phyloP scores from a whole-genome alignment of 2,113 vertebrate species.

The Ploceus nigricollis region DNA sequence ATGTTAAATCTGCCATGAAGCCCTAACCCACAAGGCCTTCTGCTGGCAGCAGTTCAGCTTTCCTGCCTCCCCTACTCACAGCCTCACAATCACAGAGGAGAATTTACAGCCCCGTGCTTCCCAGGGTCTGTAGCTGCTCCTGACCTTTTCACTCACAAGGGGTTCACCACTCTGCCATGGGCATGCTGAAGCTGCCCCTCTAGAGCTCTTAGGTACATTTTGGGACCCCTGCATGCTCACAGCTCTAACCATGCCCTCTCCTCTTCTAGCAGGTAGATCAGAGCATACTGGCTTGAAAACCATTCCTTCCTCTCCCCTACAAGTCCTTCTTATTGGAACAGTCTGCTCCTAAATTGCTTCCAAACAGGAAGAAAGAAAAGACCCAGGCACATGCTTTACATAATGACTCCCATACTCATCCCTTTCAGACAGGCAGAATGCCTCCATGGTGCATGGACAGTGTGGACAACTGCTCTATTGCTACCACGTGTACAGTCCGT shows the following conservation, averaged over 20 bases:
- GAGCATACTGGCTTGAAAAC: background rate
- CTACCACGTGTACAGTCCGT: accelerated
- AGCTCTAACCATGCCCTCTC: background rate
- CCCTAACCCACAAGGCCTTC: background rate
- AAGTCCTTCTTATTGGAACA: background rate
- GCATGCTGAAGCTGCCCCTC: background rate
- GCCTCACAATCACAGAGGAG: background rate
- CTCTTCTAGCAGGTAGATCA: background rate
- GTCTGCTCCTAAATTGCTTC: background rate
- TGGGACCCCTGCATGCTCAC: accelerated
- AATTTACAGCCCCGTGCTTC: accelerated
- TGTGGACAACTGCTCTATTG: background rate
- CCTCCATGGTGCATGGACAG: background rate
- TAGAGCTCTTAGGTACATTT: accelerated
- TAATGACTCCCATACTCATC: background rate
- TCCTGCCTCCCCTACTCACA: background rate
- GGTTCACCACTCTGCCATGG: background rate
- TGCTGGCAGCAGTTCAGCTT: background rate
- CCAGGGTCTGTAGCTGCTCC: background rate
- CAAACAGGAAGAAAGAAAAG: background rate
- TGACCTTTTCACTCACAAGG: background rate
- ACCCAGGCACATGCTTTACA: background rate
- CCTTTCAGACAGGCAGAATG: background rate
- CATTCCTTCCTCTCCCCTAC: background rate
- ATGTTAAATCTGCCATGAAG: constrained; percentile 43